Conservation (phyloP, 2,888 invertebrate genomes). For the Argyresthia goedartella region DNA sequence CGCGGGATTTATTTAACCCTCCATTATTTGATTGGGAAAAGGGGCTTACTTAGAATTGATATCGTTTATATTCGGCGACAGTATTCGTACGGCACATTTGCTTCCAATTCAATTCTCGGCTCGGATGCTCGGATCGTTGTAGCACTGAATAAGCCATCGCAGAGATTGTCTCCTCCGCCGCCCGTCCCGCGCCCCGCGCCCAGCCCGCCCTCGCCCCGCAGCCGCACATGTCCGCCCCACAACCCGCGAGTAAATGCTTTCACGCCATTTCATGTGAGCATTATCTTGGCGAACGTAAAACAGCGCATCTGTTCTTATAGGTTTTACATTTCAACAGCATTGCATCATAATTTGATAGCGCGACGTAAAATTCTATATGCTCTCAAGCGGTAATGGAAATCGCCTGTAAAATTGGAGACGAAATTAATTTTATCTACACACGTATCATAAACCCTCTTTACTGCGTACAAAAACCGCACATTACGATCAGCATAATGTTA, state of each 20-base stretch:
- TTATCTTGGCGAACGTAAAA: conserved; percentile 22
- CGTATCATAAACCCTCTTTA: too few species aligned
- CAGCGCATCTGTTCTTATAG: conserved; percentile 18
- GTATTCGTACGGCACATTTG: conserved; percentile 58
- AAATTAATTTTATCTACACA: too few species aligned
- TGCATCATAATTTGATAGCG: conserved; percentile 15
- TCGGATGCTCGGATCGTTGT: conserved; percentile 51
- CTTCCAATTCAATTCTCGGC: conserved; percentile 63
- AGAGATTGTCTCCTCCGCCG: conserved; percentile 46
- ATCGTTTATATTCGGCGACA: conserved; percentile 56
- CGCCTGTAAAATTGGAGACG: too few species aligned
- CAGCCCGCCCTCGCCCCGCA: conserved; percentile 13
- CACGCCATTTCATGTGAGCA: conserved; percentile 20
- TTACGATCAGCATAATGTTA: too few species aligned
- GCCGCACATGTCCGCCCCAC: conserved; percentile 13
- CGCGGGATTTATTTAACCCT: not conserved
- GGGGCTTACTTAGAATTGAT: conserved; percentile 38
- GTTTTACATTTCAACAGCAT: conserved; percentile 5
- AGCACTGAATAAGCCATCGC: conserved; percentile 60
- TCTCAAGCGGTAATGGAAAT: too few species aligned
- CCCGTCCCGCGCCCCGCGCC: conserved; percentile 18
- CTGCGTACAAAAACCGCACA: too few species aligned
- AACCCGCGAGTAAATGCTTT: conserved; percentile 26
- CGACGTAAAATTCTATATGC: too few species aligned
- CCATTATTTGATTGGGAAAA: conserved; percentile 34